Evolutionary conservation across 2,888 invertebrate genomes (phyloP).

Genomic region (Drosophila emarginata): DNA sequence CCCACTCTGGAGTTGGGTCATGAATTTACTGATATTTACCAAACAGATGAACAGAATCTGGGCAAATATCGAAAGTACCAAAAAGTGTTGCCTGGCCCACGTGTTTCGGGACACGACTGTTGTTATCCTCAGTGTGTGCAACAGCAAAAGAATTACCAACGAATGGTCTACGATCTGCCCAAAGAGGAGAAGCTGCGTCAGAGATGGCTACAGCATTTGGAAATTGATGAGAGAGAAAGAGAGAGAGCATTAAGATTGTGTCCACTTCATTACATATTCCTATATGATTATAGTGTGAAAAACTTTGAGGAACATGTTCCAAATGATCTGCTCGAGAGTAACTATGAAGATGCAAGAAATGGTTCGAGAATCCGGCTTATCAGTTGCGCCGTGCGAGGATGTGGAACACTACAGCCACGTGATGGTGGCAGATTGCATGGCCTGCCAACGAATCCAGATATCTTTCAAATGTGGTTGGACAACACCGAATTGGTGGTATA

Average conservation of each 20-base stretch:
- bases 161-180: conserved; percentile 55
- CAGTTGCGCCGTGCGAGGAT: conserved; percentile 58
- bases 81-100: conserved; percentile 11
- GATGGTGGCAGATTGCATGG: conserved; percentile 58
- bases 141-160: conserved; percentile 39
- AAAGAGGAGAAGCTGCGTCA: conserved; percentile 32
- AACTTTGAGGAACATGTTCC: conserved; percentile 31
- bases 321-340: conserved; percentile 23
- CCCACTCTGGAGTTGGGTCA: conserved; percentile 71
- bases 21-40: conserved; percentile 33
- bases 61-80: conserved; percentile 23
- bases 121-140: conserved; percentile 64
- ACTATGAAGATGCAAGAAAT: conserved; percentile 46
- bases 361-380: conserved; percentile 51
- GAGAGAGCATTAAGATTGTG: conserved; percentile 45
- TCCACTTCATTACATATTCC: conserved; percentile 62
- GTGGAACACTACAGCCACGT: conserved; percentile 45
- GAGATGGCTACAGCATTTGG: conserved; percentile 49
- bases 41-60: background rate
- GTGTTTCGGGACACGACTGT: conserved; percentile 34
- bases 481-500: conserved; percentile 64
- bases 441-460: conserved; percentile 59
- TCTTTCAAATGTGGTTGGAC: conserved; percentile 67
- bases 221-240: conserved; percentile 16
- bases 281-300: conserved; percentile 53